phyloP scores from a whole-genome alignment of 2,113 vertebrate genomes.

The Cacatua alba region DNA sequence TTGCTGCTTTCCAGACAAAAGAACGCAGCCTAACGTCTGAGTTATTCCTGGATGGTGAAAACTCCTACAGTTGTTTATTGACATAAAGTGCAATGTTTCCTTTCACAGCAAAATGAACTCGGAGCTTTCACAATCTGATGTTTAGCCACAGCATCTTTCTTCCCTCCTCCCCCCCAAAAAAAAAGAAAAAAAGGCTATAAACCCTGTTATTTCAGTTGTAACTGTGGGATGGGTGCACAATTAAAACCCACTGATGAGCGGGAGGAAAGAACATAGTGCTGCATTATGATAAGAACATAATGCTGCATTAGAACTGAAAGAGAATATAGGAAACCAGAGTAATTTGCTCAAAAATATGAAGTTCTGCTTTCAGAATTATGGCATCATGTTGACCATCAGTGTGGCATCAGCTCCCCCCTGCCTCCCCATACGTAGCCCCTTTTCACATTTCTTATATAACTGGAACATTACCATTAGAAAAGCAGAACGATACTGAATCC shows the following conservation, averaged over 20 bases:
- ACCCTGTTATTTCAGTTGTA: constrained; percentile 4
- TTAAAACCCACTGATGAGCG: constrained; percentile 35
- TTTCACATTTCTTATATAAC: constrained; percentile 75
- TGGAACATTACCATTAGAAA: constrained; percentile 82
- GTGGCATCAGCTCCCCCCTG: neutral
- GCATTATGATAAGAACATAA: neutral
- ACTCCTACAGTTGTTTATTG: constrained; percentile 72
- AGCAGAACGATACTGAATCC: constrained; percentile 79
- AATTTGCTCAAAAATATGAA: constrained; percentile 63
- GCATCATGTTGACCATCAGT: constrained; percentile 54
- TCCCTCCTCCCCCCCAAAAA: too few relatives aligned
- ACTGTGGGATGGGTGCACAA: constrained; percentile 26
- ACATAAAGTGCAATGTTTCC: neutral
- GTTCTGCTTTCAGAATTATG: constrained; percentile 63
- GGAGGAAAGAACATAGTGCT: neutral
- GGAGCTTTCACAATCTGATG: constrained; percentile 28
- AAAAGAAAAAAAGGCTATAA: neutral
- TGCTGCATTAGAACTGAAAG: constrained; percentile 42
- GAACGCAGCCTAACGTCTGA: constrained; percentile 54
- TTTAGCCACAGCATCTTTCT: constrained; percentile 30
- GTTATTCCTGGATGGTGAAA: constrained; percentile 65
- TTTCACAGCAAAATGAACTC: constrained; percentile 48
- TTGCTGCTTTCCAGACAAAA: constrained; percentile 72
- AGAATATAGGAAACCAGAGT: constrained; percentile 35
- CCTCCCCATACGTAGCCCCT: neutral